Evolutionary conservation across 2,888 invertebrate genomes (phyloP), one percentile per base, ranked within the genome.

Genomic region (Smittia sp.): DNA sequence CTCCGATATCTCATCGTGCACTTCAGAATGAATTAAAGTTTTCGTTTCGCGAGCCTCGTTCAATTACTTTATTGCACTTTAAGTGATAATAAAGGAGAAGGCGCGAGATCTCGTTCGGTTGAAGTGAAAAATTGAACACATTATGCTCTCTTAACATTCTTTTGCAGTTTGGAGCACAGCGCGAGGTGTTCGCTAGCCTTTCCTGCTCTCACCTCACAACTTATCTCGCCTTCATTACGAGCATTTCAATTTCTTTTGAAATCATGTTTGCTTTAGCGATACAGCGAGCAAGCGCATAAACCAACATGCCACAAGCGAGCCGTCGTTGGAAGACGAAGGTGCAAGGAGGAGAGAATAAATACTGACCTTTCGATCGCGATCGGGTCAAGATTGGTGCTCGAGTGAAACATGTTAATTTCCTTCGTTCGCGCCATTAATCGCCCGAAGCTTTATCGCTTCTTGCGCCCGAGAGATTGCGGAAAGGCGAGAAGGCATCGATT

Each of bases 1-100:
- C 7, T 46, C 46, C 41, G 46, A 54, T 52, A 69, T 69, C 52
- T 69, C 69, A 62, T 72, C 67, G 25, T 24, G 20, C 27, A 62
- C 15, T 72, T 72, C 72, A 72, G 62, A 38, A 72, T 72, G 54
- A 62, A 72, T 72, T 72, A 72, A 58, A 39, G 38, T 27, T 69
- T 69, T 18, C 22, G 32, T 67, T 67, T 67, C 18, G 58, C 22
- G 22, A 18, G 18, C 22, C 58, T 58, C 58, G 1, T 58, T 63
- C 63, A 63, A 63, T 66, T 38, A 66, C 66, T 66, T 66, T 66
- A 66, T 66, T 66, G 66, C 66, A 66, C 66, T 66, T 66, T 39
- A 58, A 58, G 38, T 20, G 66, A 66, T 66, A 66, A 66, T 63
- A 66, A 63, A 63, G 58, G 63, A 22, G 22, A 4, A 62, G 22